Evolutionary conservation across 2,113 vertebrate genomes (phyloP), one percentile per base, ranked within the genome.

Genomic region (Aphelocoma coerulescens): DNA sequence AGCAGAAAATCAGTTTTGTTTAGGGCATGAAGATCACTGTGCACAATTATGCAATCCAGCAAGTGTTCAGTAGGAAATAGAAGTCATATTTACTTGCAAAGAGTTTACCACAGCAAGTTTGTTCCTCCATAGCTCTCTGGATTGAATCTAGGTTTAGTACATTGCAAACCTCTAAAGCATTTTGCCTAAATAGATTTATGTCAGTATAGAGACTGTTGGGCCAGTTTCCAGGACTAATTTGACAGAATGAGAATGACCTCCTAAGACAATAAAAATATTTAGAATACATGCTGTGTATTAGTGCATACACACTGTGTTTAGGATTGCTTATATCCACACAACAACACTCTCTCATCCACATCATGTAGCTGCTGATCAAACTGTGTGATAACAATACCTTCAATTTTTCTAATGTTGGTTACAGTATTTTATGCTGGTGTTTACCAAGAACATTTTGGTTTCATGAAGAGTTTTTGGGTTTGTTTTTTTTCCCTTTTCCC

Each of bases 401-500:
- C 4, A 20, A 2, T 43, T 71, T 59, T 78, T 74, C 20, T 28
- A 61, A 28, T 18, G 20, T 9, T 49, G 16, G 3, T 85, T 82
- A 9, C 4, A 66, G 6, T 32, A 33, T 65, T 77, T 76, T 51
- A 1, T 43, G 43, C 46, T 52, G 46, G 3, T 43, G 3, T 30
- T 43, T 35, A 20, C 12, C 12, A 51, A 69, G 18, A 78, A 35
- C 6, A 46, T 16, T 63, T 86, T 44, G 5, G 3, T 43, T 48
- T 84, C 32, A 67, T 49, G 19, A 14, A 59, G 6, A 5, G 2
- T 75, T 78, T 52, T 33, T 3, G 4, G 16, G 8, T 21, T 22
- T 20, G 0, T 2, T 7, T 16, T 21, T 65, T 37, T 72, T 12
- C 4, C 6, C 1, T n/a, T 59, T 15, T 4, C 3, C 5, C 5